These are phyloP conservation scores for Miltochrista miniata DNA, from an alignment of 2,888 invertebrate species.

Conservation along the genomic window DNA sequence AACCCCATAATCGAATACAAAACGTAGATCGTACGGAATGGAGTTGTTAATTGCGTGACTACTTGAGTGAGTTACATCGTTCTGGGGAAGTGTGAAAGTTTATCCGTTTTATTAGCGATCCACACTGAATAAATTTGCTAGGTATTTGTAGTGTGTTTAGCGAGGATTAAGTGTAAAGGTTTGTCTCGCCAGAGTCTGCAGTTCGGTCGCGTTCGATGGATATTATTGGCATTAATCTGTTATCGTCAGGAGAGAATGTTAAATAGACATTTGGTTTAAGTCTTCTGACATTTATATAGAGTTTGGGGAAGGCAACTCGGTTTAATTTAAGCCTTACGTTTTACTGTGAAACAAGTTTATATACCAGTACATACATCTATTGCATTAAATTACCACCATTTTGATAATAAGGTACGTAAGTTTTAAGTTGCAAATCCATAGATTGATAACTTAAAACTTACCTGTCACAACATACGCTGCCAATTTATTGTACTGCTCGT, in stretches of 20 bases:
- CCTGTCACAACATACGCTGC: too few species aligned
- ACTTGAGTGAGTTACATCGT: slow-evolving; percentile 36
- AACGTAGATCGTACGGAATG: slow-evolving; percentile 31
- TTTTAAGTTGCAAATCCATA: too few species aligned
- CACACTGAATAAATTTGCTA: slow-evolving; percentile 71
- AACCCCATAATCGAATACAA: slow-evolving; percentile 33
- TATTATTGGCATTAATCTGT: slow-evolving; percentile 74
- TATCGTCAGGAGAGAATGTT: slow-evolving; percentile 68
- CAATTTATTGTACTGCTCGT: too few species aligned
- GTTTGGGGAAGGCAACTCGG: slow-evolving; percentile 36
- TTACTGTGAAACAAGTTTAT: slow-evolving; percentile 17
- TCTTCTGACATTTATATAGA: slow-evolving; percentile 54
- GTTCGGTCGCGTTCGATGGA: slow-evolving; percentile 59
- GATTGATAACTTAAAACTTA: too few species aligned
- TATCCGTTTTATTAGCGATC: slow-evolving; percentile 70
- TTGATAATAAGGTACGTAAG: too few species aligned
- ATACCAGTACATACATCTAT: slow-evolving; percentile 18
- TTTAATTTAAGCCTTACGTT: slow-evolving; percentile 29
- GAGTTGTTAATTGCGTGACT: slow-evolving; percentile 31
- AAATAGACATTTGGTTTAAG: slow-evolving; percentile 60
- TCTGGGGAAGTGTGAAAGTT: slow-evolving; percentile 49
- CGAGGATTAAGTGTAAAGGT: slow-evolving; percentile 65
- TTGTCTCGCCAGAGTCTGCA: slow-evolving; percentile 50
- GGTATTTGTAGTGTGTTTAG: slow-evolving; percentile 72
- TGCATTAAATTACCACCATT: too few species aligned